Base-by-base conservation (phyloP, 1,140 invertebrate genomes). In the Myzus persicae region DNA sequence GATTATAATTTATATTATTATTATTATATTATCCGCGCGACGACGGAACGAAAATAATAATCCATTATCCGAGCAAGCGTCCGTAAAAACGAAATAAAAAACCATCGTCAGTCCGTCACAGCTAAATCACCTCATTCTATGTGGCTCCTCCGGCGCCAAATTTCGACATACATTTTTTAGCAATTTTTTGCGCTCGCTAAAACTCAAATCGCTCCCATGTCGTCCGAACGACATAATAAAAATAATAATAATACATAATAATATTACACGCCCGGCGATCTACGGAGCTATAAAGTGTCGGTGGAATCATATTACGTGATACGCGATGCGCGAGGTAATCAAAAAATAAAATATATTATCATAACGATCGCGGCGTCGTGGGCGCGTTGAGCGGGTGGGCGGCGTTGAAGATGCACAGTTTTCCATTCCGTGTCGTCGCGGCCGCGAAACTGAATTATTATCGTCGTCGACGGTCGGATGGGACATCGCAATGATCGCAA, bases 1-100 rank as follows among this genome's bases (percentile, higher is more conserved):
- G 40, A 82, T 82, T 82, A 82, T 82, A 38, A 82, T 82, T 82
- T 82, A 38, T 82, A 82, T 82, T 76, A 76, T 76, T 76, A 76
- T 67, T 67, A 59, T 59, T 26, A 59, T 67, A 31, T 67, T 76
- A 76, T 76, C 59, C 31, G 59, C 59, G n/a, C 36, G 36, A 40
- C 81, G 81, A 40, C 36, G n/a, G 36, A 40, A 82, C 81, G 36
- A 40, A 82, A n/a, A n/a, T n/a, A n/a, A 82, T 82, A 38, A 82
- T 38, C 38, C 38, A 82, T 82, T 82, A 82, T 82, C 36, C 36
- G 31, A 82, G n/a, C n/a, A n/a, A n/a, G 22, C 36, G 31, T 82
- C 81, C 36, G 36, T 82, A 82, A 82, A 82, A 82, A 82, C 22
- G 59, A 76, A 76, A 76, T 76, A 76, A 76, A 76, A 76, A 76